Conservation (phyloP, 2,888 invertebrate genomes). For the Ormyrus nitidulus region DNA sequence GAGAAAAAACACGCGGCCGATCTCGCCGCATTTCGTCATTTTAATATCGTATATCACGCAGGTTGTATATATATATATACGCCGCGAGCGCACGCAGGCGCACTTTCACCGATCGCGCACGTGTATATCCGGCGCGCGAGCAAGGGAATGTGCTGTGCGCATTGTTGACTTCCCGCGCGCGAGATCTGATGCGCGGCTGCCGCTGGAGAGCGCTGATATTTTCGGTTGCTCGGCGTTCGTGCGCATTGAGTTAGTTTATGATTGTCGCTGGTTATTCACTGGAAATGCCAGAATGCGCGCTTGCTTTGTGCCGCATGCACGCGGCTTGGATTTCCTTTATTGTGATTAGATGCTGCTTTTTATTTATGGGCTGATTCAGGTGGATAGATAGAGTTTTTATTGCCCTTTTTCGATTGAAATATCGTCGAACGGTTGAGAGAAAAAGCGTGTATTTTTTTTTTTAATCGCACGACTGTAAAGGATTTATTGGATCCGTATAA, state of each 20-base stretch:
- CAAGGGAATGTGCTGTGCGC: no score
- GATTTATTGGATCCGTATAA: no score
- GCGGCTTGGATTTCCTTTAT: not conserved
- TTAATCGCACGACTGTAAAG: no score
- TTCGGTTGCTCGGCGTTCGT: not conserved
- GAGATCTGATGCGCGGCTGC: not conserved
- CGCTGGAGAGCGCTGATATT: not conserved
- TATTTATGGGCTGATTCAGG: not conserved
- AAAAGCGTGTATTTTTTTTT: no score
- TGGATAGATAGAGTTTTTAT: no score
- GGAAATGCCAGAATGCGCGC: not conserved
- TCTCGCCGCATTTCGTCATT: constrained; percentile 40
- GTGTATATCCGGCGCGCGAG: not conserved
- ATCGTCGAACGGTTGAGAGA: no score
- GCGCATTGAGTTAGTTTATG: not conserved
- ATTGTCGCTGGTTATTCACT: not conserved
- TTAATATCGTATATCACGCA: constrained; percentile 45
- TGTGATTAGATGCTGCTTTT: constrained; percentile 10
- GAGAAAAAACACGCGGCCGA: not conserved
- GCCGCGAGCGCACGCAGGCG: not conserved
- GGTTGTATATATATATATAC: no score
- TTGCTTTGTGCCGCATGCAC: not conserved
- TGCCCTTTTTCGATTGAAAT: no score
- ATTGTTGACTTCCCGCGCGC: not conserved
- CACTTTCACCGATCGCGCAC: constrained; percentile 4